Evolutionary conservation across 1,140 invertebrate genomes (phyloP).

Genomic region (Caenorhabditis tropicalis): DNA sequence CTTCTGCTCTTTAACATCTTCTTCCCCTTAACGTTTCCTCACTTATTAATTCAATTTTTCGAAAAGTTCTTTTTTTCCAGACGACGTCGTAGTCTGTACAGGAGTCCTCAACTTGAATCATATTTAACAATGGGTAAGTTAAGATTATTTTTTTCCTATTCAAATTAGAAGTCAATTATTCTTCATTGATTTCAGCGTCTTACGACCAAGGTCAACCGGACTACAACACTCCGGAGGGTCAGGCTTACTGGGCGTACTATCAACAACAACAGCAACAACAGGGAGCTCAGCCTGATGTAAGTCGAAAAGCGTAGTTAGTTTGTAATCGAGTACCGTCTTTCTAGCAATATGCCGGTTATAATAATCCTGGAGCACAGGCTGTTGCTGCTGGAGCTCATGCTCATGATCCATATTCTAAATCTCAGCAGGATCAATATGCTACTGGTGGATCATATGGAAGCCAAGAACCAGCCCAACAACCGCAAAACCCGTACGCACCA

Average conservation of each 20-base stretch:
- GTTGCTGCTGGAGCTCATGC: slow-evolving; percentile 20
- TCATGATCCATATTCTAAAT: slow-evolving; percentile 29
- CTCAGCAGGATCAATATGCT: slow-evolving; percentile 32
- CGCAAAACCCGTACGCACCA: slow-evolving; percentile 18
- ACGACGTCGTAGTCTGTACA: neutral
- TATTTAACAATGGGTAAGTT: neutral
- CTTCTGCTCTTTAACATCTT: too few species aligned
- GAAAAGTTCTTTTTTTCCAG: neutral
- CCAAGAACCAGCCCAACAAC: neutral
- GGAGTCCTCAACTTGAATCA: neutral
- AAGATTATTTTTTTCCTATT: neutral
- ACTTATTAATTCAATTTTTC: neutral
- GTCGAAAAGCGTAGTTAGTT: neutral
- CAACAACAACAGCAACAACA: slow-evolving; percentile 32
- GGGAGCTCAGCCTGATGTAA: slow-evolving; percentile 14
- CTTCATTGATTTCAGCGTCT: slow-evolving; percentile 13
- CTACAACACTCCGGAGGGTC: slow-evolving; percentile 9
- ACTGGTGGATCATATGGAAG: neutral
- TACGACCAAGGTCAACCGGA: slow-evolving; percentile 21
- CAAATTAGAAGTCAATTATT: neutral
- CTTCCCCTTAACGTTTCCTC: neutral
- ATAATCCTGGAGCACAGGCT: neutral
- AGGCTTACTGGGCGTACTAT: slow-evolving; percentile 17
- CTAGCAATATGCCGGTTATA: slow-evolving; percentile 4
- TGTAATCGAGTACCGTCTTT: neutral